Conservation (phyloP, 2,888 invertebrate species). For the Danaus chrysippus region DNA sequence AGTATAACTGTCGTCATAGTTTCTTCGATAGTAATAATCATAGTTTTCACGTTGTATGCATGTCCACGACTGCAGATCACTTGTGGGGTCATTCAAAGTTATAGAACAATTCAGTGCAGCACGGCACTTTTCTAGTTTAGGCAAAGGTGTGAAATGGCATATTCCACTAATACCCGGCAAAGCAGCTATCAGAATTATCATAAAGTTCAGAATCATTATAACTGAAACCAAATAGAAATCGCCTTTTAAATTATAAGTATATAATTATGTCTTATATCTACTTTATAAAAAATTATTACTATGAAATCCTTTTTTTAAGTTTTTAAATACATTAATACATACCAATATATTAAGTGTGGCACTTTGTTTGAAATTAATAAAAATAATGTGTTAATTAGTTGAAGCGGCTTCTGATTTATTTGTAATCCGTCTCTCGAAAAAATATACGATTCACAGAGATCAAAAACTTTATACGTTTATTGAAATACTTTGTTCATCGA, state of each 20-base stretch:
- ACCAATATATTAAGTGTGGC: no score
- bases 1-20: background rate
- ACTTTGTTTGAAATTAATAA: no score
- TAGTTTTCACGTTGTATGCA: constrained; percentile 12
- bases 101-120: constrained; percentile 10
- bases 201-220: background rate
- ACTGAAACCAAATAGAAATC: background rate
- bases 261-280: background rate
- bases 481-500: no score
- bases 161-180: background rate
- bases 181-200: background rate
- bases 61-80: constrained; percentile 6
- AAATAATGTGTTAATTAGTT: no score
- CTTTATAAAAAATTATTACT: no score
- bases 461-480: no score
- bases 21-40: background rate
- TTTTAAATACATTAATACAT: no score
- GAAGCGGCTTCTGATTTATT: no score
- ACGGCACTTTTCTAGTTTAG: constrained; percentile 3
- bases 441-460: no score
- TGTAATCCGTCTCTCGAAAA: no score
- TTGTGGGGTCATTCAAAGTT: background rate
- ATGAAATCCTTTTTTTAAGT: no score
- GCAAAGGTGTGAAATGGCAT: background rate
- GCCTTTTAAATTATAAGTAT: no score